Conservation (phyloP, 1,140 invertebrate species). For the Carcinoscorpius rotundicauda region DNA sequence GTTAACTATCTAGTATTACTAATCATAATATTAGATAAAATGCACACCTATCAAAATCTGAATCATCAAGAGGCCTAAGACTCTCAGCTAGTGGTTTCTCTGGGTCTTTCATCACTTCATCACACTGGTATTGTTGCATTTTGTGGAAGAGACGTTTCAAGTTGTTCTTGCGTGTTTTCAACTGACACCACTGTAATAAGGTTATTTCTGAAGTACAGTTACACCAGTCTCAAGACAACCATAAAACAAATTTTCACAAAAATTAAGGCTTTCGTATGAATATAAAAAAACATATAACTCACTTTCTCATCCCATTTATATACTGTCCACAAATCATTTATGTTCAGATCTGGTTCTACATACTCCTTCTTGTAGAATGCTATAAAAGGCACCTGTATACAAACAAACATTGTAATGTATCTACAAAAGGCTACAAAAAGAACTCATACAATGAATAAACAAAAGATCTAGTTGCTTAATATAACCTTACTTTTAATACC, state of each 20-base stretch:
- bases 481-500: background rate
- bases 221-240: background rate
- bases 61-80: slow-evolving; percentile 40
- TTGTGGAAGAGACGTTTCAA: slow-evolving; percentile 71
- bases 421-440: too few species aligned
- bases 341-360: slow-evolving; percentile 82
- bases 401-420: background rate
- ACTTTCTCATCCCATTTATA: slow-evolving; percentile 91
- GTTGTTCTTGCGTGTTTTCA: slow-evolving; percentile 74
- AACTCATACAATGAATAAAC: too few species aligned
- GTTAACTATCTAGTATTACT: too few species aligned
- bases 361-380: slow-evolving; percentile 98
- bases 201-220: background rate
- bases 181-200: slow-evolving; percentile 66
- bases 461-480: too few species aligned
- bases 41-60: slow-evolving; percentile 21
- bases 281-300: slow-evolving; percentile 14
- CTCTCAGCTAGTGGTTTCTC: slow-evolving; percentile 72
- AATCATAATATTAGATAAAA: background rate
- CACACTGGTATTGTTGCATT: slow-evolving; percentile 82
- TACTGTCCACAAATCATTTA: slow-evolving; percentile 94
- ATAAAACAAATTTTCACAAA: background rate
- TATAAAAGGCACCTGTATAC: slow-evolving; percentile 74
- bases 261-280: background rate
- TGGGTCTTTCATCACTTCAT: slow-evolving; percentile 65